These are phyloP conservation scores for Heliconius charithonia DNA, from an alignment of 2,888 invertebrate species.

Conservation along the genomic window DNA sequence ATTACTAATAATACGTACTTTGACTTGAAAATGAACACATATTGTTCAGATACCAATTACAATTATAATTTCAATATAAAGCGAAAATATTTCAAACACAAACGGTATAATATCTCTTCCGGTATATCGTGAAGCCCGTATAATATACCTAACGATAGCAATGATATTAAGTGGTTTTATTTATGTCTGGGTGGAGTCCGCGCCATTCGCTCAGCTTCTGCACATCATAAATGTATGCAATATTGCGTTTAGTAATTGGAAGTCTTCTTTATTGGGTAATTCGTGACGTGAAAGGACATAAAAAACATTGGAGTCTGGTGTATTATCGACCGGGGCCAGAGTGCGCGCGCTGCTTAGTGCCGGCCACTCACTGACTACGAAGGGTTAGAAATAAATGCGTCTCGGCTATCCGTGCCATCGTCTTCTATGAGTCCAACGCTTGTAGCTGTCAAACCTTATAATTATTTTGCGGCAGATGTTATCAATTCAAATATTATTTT, in stretches of 20 bases:
- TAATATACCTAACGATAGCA: constrained; percentile 24
- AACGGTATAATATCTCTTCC: constrained; percentile 33
- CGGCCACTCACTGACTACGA: constrained; percentile 47
- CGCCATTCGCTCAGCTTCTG: constrained; percentile 40
- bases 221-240: constrained; percentile 54
- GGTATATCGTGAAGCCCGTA: constrained; percentile 22
- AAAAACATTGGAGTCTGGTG: constrained; percentile 81
- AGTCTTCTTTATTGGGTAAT: constrained; percentile 74
- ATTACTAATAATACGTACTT: background rate
- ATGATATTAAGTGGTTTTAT: constrained; percentile 37
- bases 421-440: constrained; percentile 52
- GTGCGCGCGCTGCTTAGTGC: constrained; percentile 69
- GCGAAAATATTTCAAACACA: constrained; percentile 27
- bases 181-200: constrained; percentile 36
- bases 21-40: background rate
- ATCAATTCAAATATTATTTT: background rate
- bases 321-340: constrained; percentile 76
- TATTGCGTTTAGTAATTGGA: constrained; percentile 69
- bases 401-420: constrained; percentile 49
- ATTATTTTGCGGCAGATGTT: background rate
- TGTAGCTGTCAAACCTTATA: background rate
- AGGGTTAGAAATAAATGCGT: constrained; percentile 55
- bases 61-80: constrained; percentile 30
- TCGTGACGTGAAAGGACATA: constrained; percentile 78
- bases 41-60: background rate